These are phyloP conservation scores for Tauraco hartlaubi DNA, from an alignment of 2,797 vertebrate species.

Conservation along the genomic window DNA sequence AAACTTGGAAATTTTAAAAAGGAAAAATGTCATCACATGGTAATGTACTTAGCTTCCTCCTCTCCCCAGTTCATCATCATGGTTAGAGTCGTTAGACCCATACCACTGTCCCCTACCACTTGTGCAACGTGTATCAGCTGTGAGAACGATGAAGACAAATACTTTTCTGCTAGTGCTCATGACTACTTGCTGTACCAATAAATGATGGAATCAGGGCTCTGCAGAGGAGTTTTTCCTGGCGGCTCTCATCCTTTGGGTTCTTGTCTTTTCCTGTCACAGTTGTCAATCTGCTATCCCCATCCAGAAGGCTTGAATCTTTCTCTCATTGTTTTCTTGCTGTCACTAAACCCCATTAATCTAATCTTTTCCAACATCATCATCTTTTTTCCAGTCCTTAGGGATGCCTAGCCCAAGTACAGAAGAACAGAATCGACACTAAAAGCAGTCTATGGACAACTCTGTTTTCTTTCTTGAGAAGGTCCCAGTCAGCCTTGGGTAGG, in stretches of 20 bases:
- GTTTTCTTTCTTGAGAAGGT: background rate
- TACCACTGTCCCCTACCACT: rapidly evolving
- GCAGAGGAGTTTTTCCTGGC: background rate
- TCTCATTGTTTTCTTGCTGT: background rate
- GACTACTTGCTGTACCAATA: background rate
- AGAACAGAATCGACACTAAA: background rate
- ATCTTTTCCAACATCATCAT: background rate
- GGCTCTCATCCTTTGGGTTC: background rate
- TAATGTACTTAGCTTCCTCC: background rate
- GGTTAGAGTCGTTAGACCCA: background rate
- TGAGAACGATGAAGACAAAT: background rate
- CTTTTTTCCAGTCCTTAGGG: background rate
- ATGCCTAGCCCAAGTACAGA: background rate
- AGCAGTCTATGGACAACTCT: background rate
- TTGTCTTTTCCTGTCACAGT: background rate
- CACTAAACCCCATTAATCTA: background rate
- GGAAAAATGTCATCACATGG: background rate
- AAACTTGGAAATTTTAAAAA: background rate
- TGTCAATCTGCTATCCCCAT: background rate
- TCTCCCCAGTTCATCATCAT: background rate
- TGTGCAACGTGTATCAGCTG: background rate
- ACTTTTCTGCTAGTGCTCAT: background rate
- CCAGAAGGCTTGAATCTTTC: background rate
- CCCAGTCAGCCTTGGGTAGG: background rate
- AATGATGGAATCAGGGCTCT: background rate